Evolutionary conservation across 1,140 invertebrate genomes (phyloP), one percentile per base, ranked within the genome.

Genomic region (Cryptotermes secundus): DNA sequence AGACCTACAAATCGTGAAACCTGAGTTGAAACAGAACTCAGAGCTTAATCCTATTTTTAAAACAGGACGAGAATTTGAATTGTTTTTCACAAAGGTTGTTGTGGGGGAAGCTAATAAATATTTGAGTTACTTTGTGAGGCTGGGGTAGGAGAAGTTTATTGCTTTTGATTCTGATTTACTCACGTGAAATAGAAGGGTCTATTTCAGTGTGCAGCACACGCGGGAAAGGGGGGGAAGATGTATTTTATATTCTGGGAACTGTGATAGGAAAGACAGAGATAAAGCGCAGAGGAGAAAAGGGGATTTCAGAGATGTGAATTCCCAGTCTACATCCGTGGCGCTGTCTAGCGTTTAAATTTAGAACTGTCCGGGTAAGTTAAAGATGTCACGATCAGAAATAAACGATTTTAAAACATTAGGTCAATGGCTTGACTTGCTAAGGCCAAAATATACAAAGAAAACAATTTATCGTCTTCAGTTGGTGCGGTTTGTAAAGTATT

Each of bases 91-190:
- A 72, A 72, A 72, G 59, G 26, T 0, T 31, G 59, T 72, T 72
- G 1, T 9, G 12, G 12, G 59, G 59, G 59, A 16, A 31, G n/a
- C 26, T 26, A 31, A n/a, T 72, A 72, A 72, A 72, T 72, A 72
- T 72, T 72, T 72, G 26, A 72, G 26, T 72, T 72, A 72, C 59
- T 72, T 72, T 72, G 59, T 72, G n/a, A 31, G 26, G 9, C 59
- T 31, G n/a, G 59, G n/a, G 59, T 19, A 16, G 59, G n/a, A 14
- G 26, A 9, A 31, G 59, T n/a, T 72, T 72, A 72, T 72, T 72
- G 59, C 7, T 72, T 72, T 72, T n/a, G 12, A 72, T n/a, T 72
- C 59, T 72, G 59, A 72, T 72, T 72, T 72, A 72, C 59, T 72
- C 59, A 6, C 31, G 26, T 31, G 59, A 31, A 72, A n/a, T 31